Conservation (phyloP, 2,888 invertebrate species). For the Drosophila mimetica region DNA sequence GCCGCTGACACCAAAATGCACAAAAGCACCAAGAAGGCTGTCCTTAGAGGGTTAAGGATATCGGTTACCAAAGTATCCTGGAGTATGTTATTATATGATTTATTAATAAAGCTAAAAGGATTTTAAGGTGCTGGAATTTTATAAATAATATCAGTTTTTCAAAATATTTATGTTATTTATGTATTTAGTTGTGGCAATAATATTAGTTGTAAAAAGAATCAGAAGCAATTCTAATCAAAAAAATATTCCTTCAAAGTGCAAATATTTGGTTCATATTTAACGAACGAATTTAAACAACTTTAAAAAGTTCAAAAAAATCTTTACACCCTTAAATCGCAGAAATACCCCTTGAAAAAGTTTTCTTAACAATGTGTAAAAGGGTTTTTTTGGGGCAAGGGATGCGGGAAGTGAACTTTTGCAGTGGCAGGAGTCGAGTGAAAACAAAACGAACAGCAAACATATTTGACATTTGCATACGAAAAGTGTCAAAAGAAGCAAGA, state of each 20-base stretch:
- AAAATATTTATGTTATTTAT: too few relatives aligned
- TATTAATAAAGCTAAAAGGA: neutral
- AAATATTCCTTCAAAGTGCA: too few relatives aligned
- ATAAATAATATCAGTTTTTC: too few relatives aligned
- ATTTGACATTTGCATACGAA: slow-evolving; percentile 76
- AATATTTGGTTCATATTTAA: too few relatives aligned
- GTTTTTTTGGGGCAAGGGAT: slow-evolving; percentile 12
- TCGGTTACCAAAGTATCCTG: slow-evolving; percentile 26
- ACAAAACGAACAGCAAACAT: slow-evolving; percentile 60
- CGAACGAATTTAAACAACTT: too few relatives aligned
- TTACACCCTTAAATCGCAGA: slow-evolving; percentile 4
- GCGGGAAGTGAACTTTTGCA: slow-evolving; percentile 14
- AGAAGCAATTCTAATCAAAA: too few relatives aligned
- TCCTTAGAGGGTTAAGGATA: neutral
- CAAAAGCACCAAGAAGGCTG: slow-evolving; percentile 46
- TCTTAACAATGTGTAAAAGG: slow-evolving; percentile 68
- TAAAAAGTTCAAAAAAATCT: too few relatives aligned
- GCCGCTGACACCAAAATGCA: slow-evolving; percentile 69
- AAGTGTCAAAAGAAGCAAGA: slow-evolving; percentile 67
- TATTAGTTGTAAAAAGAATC: too few relatives aligned
- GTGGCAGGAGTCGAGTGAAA: slow-evolving; percentile 39
- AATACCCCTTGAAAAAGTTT: slow-evolving; percentile 52
- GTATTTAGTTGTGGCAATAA: too few relatives aligned
- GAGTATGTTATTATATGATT: neutral
- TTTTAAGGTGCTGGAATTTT: too few relatives aligned